phyloP scores from a whole-genome alignment of 2,888 invertebrate genomes.

The Dolomedes plantarius region DNA sequence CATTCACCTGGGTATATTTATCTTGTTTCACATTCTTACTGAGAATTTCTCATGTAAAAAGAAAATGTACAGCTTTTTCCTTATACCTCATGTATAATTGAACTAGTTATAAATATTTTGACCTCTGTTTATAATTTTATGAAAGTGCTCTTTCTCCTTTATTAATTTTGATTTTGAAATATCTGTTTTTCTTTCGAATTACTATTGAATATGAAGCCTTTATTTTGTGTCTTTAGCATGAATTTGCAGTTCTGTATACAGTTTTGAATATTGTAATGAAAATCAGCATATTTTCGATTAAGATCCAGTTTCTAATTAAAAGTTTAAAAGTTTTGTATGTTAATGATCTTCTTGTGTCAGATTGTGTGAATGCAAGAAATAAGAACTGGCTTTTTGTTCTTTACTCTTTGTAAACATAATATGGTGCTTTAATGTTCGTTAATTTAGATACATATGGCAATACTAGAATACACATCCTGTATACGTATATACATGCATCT shows the following conservation, averaged over 20 bases:
- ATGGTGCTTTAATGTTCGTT: slow-evolving; percentile 61
- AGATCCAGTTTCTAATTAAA: too few relatives aligned
- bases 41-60: background rate
- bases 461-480: slow-evolving; percentile 41
- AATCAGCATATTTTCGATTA: background rate
- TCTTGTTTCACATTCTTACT: background rate
- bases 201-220: background rate
- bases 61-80: background rate
- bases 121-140: too few relatives aligned
- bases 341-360: background rate
- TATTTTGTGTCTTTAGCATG: background rate
- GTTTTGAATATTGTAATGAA: background rate
- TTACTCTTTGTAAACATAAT: slow-evolving; percentile 17
- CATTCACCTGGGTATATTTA: background rate
- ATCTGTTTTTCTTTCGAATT: too few relatives aligned
- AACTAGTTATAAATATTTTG: background rate
- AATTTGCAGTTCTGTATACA: background rate
- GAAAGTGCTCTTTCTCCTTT: too few relatives aligned
- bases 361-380: background rate
- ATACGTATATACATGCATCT: slow-evolving; percentile 34
- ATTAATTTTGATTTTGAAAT: too few relatives aligned
- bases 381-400: background rate
- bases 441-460: slow-evolving; percentile 42
- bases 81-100: background rate
- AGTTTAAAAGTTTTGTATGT: too few relatives aligned